Evolutionary conservation across 2,113 vertebrate genomes (phyloP).

Genomic region (Xiphophorus hellerii): DNA sequence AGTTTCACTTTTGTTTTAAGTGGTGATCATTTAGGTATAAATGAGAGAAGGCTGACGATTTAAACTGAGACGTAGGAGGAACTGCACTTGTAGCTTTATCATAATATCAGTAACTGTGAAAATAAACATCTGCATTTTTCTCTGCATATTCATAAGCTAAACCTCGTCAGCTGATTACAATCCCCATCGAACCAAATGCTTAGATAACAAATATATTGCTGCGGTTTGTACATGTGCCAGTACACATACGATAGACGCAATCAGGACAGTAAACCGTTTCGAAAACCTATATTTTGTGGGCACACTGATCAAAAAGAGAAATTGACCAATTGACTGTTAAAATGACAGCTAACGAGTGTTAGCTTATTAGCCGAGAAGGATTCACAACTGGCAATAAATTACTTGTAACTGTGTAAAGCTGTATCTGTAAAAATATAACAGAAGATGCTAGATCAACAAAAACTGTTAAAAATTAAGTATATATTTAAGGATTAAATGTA

Average conservation of each 20-base stretch:
- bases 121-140: background rate
- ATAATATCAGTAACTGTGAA: background rate
- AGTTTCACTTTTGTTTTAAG: background rate
- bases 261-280: background rate
- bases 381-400: background rate
- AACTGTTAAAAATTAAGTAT: accelerated
- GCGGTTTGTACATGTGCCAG: background rate
- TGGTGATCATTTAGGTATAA: background rate
- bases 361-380: conserved; percentile 15
- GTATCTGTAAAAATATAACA: background rate
- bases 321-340: background rate
- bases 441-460: accelerated
- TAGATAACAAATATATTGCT: background rate
- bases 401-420: background rate
- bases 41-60: background rate
- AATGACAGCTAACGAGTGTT: background rate
- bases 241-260: background rate
- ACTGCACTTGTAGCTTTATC: background rate
- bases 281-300: background rate
- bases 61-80: background rate
- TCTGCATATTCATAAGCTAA: background rate
- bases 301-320: background rate
- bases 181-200: background rate
- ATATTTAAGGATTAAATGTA: background rate
- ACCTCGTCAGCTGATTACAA: background rate